Evolutionary conservation across 2,797 vertebrate species (phyloP), one percentile per base, ranked within the genome.

Genomic region (Chelonia mydas): DNA sequence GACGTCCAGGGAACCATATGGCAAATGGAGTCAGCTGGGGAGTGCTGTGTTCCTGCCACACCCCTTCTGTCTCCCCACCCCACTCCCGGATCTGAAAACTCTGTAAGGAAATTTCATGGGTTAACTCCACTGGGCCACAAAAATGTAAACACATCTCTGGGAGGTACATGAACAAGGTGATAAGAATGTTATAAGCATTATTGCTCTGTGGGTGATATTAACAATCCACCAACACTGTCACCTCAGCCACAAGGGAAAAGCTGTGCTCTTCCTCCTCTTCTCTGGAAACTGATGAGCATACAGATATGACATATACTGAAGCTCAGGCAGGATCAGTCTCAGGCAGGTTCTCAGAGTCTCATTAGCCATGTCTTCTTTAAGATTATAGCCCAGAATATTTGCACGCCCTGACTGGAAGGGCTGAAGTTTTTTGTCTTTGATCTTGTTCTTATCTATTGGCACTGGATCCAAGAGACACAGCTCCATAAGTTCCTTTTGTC

Each of bases 301-400:
- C 50, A 99, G 90, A 2, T 45, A 93, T 11, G 98, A 96, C 0
- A 81, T 99, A 96, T 99, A 99, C 92, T 99, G 99, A 25, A 99
- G 97, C 94, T 99, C 99, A 1, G 99, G 99, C 11, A 94, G 97
- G 50, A 98, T 98, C 89, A 99, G 96, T 82, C 91, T 97, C 97
- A 97, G 96, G 92, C 99, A 99, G 65, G 85, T 87, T 15, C 33
- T 90, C 85, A 91, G 97, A 6, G 96, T 98, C 12, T 86, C 83
- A 3, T 86, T 94, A 82, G 98, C 97, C 79, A 99, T 84, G 31
- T 82, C 93, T 5, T 89, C 93, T 51, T 93, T 98, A 82, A 99
- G 97, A 92, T 99, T 99, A 91, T 99, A 99, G 53, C 99, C 99
- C 87, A 99, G 98, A 93, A 99, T 99, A 47, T 98, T 90, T 3